phyloP scores from a whole-genome alignment of 2,888 invertebrate species.

The Nezara viridula region DNA sequence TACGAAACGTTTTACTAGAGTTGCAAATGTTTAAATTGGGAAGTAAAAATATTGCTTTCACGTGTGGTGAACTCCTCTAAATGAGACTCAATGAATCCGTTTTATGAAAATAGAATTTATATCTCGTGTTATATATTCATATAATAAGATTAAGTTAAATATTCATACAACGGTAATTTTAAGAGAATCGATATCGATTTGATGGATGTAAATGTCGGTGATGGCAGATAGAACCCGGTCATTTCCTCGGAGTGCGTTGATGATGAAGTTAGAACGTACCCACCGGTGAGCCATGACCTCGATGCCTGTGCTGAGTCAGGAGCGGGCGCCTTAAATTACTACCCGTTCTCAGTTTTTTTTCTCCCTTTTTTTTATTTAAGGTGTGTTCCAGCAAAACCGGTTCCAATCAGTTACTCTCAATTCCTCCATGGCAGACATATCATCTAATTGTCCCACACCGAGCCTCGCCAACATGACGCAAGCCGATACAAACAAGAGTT shows the following conservation, averaged over 20 bases:
- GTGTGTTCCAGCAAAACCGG: constrained; percentile 40
- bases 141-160: no score
- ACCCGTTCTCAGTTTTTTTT: constrained; percentile 30
- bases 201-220: neutral
- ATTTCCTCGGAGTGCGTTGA: neutral
- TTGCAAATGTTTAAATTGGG: no score
- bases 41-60: no score
- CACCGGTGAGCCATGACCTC: constrained; percentile 36
- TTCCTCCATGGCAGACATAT: neutral
- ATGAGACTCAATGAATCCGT: no score
- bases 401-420: constrained; percentile 24
- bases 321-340: constrained; percentile 36
- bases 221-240: neutral
- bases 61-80: no score
- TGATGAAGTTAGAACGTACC: neutral
- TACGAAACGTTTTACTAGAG: no score
- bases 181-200: neutral
- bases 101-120: no score
- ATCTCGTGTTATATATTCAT: no score
- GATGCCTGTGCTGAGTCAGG: constrained; percentile 23
- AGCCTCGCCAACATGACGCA: neutral
- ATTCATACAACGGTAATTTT: neutral
- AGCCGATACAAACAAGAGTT: neutral
- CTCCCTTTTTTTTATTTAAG: constrained; percentile 1
- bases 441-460: neutral